Base-by-base conservation (phyloP, 2,113 vertebrate genomes). In the Columbina picui region DNA sequence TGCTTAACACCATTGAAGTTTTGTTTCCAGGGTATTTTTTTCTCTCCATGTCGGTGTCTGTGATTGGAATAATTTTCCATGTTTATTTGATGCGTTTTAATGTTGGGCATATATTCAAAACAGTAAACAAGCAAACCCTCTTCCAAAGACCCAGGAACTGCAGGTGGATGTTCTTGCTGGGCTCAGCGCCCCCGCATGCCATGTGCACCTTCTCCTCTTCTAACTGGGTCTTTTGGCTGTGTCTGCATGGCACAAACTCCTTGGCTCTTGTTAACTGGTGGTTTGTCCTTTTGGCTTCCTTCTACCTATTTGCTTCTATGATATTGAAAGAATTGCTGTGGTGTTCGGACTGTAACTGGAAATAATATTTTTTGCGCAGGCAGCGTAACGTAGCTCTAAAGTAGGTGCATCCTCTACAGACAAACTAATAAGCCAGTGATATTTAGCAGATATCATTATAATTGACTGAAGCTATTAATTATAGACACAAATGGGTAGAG, bases 181-280 rank as follows among this genome's bases (percentile, higher is more conserved):
- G 22, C 27, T 85, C 27, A 52, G 36, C 49, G 56, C 16, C 4
- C 2, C 25, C 12, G 7, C 3, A 0, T 8, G 16, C 0, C 18
- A 0, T 14, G 12, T 47, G 11, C 13, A 13, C 5, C 21, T 68
- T 34, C 8, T 45, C 21, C 26, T 88, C 32, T 80, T 76, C 57
- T 47, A 8, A 23, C 19, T 17, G 71, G 4, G 8, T 5, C 2
- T 50, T 39, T 39, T 55, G 34, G 10, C n/a, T 56, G 8, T 19
- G 9, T 41, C 64, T 63, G 41, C 14, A 41, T 4, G 0, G 15
- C 63, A 26, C 36, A 5, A 7, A 0, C 30, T 34, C n/a, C 36
- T 68, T 25, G 59, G 19, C 21, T 50, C 12, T 56, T 36, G 32
- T 56, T 87, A 63, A 20, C 4, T 30, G 32, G 9, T 38, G 55